phyloP scores from a whole-genome alignment of 2,113 vertebrate species.

The Semicossyphus pulcher region DNA sequence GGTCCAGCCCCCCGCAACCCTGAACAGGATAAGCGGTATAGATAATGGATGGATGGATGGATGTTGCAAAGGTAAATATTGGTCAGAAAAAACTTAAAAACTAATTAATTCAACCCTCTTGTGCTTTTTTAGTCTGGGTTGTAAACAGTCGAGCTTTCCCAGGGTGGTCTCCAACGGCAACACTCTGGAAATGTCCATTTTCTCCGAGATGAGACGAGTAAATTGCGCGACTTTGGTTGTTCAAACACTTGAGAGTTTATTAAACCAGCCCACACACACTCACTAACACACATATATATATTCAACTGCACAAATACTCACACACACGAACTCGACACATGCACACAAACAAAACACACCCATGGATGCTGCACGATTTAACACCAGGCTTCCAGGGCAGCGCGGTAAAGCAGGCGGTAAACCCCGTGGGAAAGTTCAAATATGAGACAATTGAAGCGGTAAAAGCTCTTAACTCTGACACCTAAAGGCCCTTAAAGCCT shows the following conservation, averaged over 20 bases:
- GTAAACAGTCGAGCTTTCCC: conserved; percentile 71
- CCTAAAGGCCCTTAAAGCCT: conserved; percentile 40
- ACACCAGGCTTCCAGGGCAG: conserved; percentile 24
- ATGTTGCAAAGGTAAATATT: background rate
- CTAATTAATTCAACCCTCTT: conserved; percentile 48
- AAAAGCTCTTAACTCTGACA: conserved; percentile 58
- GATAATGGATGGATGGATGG: no score
- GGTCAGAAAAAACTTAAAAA: conserved; percentile 25
- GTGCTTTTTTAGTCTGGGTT: conserved; percentile 29
- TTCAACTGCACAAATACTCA: conserved; percentile 4
- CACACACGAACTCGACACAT: background rate
- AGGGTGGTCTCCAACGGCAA: conserved; percentile 74
- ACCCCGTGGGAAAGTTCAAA: conserved; percentile 75
- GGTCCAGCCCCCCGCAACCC: no score
- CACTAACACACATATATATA: conserved; percentile 27
- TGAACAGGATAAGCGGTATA: no score
- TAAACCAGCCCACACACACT: conserved; percentile 46
- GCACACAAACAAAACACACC: conserved; percentile 37
- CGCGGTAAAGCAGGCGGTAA: conserved; percentile 43
- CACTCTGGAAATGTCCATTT: conserved; percentile 72
- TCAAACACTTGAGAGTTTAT: conserved; percentile 72
- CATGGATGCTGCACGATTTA: conserved; percentile 17
- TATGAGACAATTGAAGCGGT: conserved; percentile 60
- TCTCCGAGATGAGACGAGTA: conserved; percentile 63
- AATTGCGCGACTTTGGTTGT: conserved; percentile 64